These are phyloP conservation scores for Sebastes hubbsi DNA, from an alignment of 2,797 vertebrate species.

Conservation along the genomic window DNA sequence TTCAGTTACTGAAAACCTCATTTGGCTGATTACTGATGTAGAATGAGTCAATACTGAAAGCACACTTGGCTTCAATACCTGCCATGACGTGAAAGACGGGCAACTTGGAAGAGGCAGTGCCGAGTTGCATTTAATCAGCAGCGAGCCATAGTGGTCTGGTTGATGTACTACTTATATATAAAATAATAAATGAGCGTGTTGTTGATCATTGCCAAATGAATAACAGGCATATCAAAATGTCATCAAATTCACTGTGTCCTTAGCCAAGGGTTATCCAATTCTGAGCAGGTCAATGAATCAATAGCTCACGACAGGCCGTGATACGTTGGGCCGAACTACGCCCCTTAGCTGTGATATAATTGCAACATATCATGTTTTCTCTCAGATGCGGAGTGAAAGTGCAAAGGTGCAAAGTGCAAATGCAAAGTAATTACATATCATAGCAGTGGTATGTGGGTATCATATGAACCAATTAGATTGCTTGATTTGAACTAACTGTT, in stretches of 20 bases:
- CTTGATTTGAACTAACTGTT: too few species aligned
- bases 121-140: slow-evolving; percentile 51
- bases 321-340: too few species aligned
- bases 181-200: slow-evolving; percentile 40
- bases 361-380: not conserved
- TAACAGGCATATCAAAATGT: slow-evolving; percentile 49
- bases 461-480: too few species aligned
- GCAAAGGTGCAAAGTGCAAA: not conserved
- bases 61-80: slow-evolving; percentile 44
- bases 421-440: not conserved
- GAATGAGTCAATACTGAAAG: slow-evolving; percentile 55
- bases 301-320: not conserved
- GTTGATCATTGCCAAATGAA: slow-evolving; percentile 38
- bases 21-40: slow-evolving; percentile 53
- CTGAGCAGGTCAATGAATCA: not conserved
- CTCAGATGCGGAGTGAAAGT: not conserved
- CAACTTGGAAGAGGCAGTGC: slow-evolving; percentile 34
- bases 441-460: not conserved
- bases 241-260: slow-evolving; percentile 20
- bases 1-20: slow-evolving; percentile 48
- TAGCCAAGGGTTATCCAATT: not conserved
- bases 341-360: too few species aligned
- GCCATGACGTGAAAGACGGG: slow-evolving; percentile 34
- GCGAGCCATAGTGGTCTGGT: slow-evolving; percentile 11
- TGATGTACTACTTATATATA: slow-evolving; percentile 25